Conservation (phyloP, 2,113 vertebrate species). For the Azemiops feae region DNA sequence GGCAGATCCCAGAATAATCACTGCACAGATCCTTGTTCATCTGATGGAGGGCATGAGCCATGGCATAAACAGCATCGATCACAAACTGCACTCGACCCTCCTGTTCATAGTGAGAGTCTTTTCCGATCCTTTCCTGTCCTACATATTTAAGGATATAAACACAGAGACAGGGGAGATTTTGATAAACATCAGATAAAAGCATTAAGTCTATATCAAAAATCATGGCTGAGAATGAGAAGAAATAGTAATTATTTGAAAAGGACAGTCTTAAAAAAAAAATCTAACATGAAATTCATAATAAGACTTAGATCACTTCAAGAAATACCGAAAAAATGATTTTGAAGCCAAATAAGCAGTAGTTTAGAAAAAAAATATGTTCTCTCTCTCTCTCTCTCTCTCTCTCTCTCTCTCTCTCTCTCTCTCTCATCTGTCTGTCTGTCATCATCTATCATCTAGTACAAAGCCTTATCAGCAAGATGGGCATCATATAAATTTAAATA, state of each 20-base stretch:
- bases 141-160: slow-evolving; percentile 43
- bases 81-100: slow-evolving; percentile 97
- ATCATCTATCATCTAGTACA: too few relatives aligned
- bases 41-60: slow-evolving; percentile 93
- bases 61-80: slow-evolving; percentile 91
- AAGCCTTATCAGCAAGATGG: too few relatives aligned
- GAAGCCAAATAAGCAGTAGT: not conserved
- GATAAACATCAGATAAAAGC: not conserved
- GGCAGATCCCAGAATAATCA: slow-evolving; percentile 81
- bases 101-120: slow-evolving; percentile 91
- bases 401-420: too few relatives aligned
- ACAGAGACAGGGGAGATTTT: slow-evolving; percentile 16
- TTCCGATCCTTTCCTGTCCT: slow-evolving; percentile 93
- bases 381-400: too few relatives aligned
- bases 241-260: not conserved
- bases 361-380: not conserved
- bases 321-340: not conserved
- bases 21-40: slow-evolving; percentile 92
- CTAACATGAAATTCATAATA: not conserved
- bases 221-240: not conserved
- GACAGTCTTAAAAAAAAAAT: not conserved
- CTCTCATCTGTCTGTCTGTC: too few relatives aligned
- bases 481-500: too few relatives aligned
- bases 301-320: not conserved
- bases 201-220: accelerated